A percentile compares a stretch with the other conserved stretches of the same genome.
Evolutionary conservation across 2,797 vertebrate species (phyloP).

Genomic region (Ficedula albicollis): DNA sequence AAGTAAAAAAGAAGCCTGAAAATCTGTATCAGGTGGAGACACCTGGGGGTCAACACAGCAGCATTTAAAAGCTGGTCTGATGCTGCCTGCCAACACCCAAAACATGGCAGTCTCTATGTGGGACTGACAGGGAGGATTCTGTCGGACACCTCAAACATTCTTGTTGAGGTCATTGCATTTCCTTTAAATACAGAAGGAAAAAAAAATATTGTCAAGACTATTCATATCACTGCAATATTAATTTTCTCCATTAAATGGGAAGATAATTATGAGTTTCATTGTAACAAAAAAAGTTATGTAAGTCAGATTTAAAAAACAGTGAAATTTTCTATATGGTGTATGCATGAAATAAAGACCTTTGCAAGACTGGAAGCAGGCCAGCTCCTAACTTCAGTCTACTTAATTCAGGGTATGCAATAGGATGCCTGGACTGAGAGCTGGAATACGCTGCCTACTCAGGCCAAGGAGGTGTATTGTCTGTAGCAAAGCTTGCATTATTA

Average conservation of each 20-base stretch:
- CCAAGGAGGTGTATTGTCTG: not conserved
- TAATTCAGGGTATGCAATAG: not conserved
- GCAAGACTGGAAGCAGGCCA: not conserved
- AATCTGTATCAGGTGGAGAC: not conserved
- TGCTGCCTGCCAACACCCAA: not conserved
- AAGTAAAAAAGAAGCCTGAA: not conserved
- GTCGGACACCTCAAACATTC: not conserved
- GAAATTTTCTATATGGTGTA: not conserved
- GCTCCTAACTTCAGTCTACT: not conserved
- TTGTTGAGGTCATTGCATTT: not conserved
- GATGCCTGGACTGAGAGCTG: not conserved
- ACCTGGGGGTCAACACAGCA: not conserved
- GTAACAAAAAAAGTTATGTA: slow-evolving; percentile 20
- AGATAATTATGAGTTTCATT: not conserved
- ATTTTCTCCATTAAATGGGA: slow-evolving; percentile 18
- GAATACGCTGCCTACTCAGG: not conserved
- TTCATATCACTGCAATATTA: not conserved
- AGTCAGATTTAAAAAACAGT: slow-evolving; percentile 14
- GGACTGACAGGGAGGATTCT: not conserved
- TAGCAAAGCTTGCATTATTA: not conserved
- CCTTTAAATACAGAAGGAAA: not conserved
- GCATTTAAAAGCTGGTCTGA: not conserved
- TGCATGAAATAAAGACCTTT: not conserved
- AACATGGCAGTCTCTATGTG: not conserved
- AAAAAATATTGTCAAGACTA: not conserved